Base-by-base conservation (phyloP, 1,140 invertebrate genomes). In the Orchestia grillus region DNA sequence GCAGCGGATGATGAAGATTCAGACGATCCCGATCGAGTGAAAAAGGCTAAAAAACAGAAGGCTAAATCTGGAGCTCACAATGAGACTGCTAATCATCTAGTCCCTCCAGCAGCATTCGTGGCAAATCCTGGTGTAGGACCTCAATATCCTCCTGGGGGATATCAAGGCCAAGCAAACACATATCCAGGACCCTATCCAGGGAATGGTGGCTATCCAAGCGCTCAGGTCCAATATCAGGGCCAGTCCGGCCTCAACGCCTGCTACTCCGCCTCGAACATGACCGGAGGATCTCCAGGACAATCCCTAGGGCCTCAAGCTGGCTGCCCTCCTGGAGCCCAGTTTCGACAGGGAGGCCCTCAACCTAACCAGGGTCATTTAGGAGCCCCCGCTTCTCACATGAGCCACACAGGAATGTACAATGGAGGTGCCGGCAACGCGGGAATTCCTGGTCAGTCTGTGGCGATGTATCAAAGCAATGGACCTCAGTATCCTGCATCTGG, bases 21-120 rank as follows among this genome's bases (percentile, higher is more conserved):
- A 40, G 96, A 96, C 62, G 96, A 96, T 41, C 96, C 96, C 23
- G 96, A 97, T 94, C 95, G 95, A 0, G 87, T 94, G 6, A 44
- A 94, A 40, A 94, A 94, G 92, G 44, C 92, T n/a, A 94, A 47
- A 45, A 94, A 94, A 92, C 87, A 96, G 62, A 96, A 95, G 90
- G 41, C 96, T 28, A 96, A 96, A 0, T 95, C 95, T 43, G 95
- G 96, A 1, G 88, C 95, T 0, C 77, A 88, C 44, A 96, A 96
- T 42, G 95, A 96, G 77, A 96, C 96, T 40, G 57, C 96, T 42
- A 96, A 94, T n/a, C 96, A 96, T 47, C 95, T 96, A 19, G 96
- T 96, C 42, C 96, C 96, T 4, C 47, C 53, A 44, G 45, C 90
- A 19, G 95, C 96, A 28, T 47, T 95, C 36, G 47, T 57, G 8